phyloP scores from a whole-genome alignment of 2,113 vertebrate genomes.

The Archilochus colubris region DNA sequence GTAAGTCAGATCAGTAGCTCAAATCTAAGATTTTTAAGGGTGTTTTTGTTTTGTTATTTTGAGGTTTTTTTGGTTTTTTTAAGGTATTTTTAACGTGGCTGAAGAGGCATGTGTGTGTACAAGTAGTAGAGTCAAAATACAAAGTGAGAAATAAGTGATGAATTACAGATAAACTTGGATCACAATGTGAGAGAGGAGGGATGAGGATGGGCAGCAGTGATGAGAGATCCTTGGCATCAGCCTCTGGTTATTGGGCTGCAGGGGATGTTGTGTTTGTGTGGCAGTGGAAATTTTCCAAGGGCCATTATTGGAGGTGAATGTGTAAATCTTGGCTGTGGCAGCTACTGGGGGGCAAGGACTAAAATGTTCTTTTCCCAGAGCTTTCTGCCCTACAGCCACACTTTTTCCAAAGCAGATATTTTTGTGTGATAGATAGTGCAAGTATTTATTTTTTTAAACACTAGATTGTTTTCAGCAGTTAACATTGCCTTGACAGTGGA shows the following conservation, averaged over 20 bases:
- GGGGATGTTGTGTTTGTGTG: background rate
- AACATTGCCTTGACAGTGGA: background rate
- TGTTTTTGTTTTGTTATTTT: background rate
- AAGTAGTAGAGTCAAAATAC: background rate
- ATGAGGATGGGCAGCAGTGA: background rate
- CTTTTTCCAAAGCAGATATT: background rate
- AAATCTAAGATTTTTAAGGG: background rate
- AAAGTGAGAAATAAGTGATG: background rate
- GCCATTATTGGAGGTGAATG: constrained; percentile 5
- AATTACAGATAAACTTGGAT: background rate
- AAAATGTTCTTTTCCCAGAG: constrained; percentile 1
- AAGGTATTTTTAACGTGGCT: background rate
- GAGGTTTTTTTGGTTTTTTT: background rate
- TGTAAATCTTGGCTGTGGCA: background rate
- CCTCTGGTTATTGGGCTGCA: background rate
- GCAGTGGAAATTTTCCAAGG: background rate
- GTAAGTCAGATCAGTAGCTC: background rate
- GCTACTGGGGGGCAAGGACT: background rate
- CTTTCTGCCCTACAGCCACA: background rate
- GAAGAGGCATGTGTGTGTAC: accelerated
- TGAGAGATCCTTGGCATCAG: background rate
- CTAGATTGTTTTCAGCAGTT: background rate
- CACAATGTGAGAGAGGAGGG: background rate
- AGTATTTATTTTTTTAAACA: background rate
- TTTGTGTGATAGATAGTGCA: background rate